Conservation (phyloP, 2,797 vertebrate genomes). For the Jordanella pulchra region DNA sequence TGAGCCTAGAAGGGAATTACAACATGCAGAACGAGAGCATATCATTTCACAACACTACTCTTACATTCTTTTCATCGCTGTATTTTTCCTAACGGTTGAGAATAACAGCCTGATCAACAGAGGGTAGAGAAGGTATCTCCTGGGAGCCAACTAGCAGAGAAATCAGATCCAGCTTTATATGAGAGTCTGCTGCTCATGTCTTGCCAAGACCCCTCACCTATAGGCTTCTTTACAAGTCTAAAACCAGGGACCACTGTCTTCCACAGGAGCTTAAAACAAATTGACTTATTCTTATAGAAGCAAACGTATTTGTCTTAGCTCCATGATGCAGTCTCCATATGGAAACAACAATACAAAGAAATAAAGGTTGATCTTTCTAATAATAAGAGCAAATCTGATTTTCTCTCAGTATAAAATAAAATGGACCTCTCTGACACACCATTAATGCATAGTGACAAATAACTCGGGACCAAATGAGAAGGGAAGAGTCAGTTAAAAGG, state of each 20-base stretch:
- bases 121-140: conserved; percentile 83
- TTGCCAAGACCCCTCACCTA: conserved; percentile 81
- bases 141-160: conserved; percentile 91
- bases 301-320: conserved; percentile 22
- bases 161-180: conserved; percentile 84
- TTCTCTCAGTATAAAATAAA: conserved; percentile 24
- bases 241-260: conserved; percentile 76
- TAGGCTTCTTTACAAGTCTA: conserved; percentile 81
- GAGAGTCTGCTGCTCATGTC: conserved; percentile 76
- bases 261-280: conserved; percentile 74
- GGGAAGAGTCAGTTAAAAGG: conserved; percentile 51
- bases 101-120: conserved; percentile 74
- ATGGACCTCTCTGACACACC: conserved; percentile 22
- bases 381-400: conserved; percentile 13
- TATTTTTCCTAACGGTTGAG: conserved; percentile 84
- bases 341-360: conserved; percentile 21
- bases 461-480: conserved; percentile 53
- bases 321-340: background rate
- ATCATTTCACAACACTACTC: conserved; percentile 79
- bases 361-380: background rate
- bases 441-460: conserved; percentile 64
- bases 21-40: conserved; percentile 82
- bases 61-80: conserved; percentile 67
- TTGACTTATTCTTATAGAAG: conserved; percentile 55
- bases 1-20: conserved; percentile 53